Evolutionary conservation across 2,113 vertebrate species (phyloP).

Genomic region (Leucopsar rothschildi): DNA sequence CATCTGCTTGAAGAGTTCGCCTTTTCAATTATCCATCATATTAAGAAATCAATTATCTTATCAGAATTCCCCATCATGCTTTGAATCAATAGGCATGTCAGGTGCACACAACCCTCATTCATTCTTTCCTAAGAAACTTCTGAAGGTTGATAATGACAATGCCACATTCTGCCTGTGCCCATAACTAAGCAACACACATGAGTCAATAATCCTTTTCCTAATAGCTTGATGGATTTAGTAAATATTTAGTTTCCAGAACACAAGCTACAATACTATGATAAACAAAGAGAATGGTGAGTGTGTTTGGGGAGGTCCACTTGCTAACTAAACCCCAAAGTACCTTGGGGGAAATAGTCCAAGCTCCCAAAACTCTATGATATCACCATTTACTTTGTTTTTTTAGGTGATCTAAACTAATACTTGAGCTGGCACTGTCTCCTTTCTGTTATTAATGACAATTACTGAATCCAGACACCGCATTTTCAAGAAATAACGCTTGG

Average conservation of each 20-base stretch:
- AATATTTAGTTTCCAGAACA: not conserved
- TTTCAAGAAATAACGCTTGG: conserved; percentile 18
- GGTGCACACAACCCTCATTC: not conserved
- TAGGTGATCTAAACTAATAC: not conserved
- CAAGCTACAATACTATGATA: not conserved
- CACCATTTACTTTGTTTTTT: not conserved
- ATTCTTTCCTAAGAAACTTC: not conserved
- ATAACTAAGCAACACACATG: not conserved
- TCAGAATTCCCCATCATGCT: not conserved
- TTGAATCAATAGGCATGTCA: not conserved
- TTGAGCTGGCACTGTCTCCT: not conserved
- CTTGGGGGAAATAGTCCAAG: not conserved
- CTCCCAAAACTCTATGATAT: not conserved
- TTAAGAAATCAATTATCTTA: not conserved
- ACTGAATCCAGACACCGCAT: not conserved
- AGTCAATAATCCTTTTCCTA: not conserved
- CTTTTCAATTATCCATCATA: not conserved
- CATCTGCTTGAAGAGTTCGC: not conserved
- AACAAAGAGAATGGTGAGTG: not conserved
- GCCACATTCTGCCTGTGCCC: not conserved
- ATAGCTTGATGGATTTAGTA: not conserved
- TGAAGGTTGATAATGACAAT: not conserved
- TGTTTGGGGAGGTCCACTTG: fast-evolving
- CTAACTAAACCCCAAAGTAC: not conserved
- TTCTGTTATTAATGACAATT: not conserved